These are phyloP conservation scores for Diachasma alloeum DNA, from an alignment of 1,140 invertebrate genomes.

Conservation along the genomic window DNA sequence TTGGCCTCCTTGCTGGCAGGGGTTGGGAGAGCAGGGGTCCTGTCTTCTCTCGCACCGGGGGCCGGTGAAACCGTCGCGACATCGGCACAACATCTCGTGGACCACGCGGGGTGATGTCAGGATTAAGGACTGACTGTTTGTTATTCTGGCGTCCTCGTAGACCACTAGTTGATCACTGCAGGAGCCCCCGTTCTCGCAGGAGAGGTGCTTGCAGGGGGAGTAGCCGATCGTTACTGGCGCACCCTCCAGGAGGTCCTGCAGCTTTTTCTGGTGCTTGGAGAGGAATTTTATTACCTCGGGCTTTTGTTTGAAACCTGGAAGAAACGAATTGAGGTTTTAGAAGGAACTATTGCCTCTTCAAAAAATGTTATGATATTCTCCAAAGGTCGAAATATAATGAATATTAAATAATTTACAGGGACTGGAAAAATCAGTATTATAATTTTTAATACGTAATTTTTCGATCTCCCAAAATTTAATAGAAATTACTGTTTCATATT, in stretches of 20 bases:
- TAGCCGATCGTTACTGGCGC: constrained; percentile 72
- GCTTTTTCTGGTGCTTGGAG: constrained; percentile 69
- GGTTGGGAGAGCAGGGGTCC: constrained; percentile 91
- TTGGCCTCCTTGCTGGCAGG: constrained; percentile 80
- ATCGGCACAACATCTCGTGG: constrained; percentile 82
- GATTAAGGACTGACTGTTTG: constrained; percentile 80
- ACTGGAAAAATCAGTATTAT: too few relatives aligned
- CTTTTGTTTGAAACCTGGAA: constrained; percentile 68
- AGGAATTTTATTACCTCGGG: constrained; percentile 72
- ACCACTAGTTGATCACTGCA: constrained; percentile 80
- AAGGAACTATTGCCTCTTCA: too few relatives aligned
- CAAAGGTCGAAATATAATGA: too few relatives aligned
- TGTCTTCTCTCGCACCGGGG: constrained; percentile 82
- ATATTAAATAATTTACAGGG: too few relatives aligned
- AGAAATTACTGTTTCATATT: too few relatives aligned
- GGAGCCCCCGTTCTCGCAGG: constrained; percentile 79
- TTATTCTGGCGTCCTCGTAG: constrained; percentile 74
- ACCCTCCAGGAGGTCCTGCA: constrained; percentile 71
- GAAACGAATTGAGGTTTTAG: too few relatives aligned
- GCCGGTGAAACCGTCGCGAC: constrained; percentile 81
- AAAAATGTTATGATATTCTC: too few relatives aligned
- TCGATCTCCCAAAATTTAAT: too few relatives aligned
- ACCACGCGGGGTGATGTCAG: constrained; percentile 81
- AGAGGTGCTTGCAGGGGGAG: constrained; percentile 74
- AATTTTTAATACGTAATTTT: too few relatives aligned